These are phyloP conservation scores for Cataglyphis albicans DNA, from an alignment of 2,888 invertebrate species.

Conservation along the genomic window DNA sequence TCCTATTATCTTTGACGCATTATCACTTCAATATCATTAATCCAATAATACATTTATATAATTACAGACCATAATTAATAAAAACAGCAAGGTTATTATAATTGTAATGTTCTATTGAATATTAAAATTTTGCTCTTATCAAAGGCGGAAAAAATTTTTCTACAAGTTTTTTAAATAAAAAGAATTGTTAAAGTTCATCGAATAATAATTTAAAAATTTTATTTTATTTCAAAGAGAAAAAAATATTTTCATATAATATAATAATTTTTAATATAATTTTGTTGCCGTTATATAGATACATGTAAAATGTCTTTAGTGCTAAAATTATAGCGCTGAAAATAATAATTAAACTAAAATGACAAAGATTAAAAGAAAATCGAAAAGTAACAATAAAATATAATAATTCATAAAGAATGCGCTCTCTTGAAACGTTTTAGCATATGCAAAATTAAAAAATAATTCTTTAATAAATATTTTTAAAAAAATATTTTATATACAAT, in stretches of 20 bases:
- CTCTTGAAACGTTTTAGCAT: not conserved
- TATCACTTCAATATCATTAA: not conserved
- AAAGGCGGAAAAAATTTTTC: not conserved
- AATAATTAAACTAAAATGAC: not conserved
- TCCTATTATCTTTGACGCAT: not conserved
- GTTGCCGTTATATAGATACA: not conserved
- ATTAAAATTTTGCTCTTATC: not conserved
- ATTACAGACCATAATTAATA: not conserved
- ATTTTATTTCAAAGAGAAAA: not conserved
- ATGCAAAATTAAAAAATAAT: not conserved
- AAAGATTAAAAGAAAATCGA: not conserved
- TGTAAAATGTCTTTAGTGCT: not conserved
- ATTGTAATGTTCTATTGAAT: not conserved
- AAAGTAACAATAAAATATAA: not conserved
- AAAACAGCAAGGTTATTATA: not conserved
- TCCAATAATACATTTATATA: not conserved
- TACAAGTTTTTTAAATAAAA: not conserved
- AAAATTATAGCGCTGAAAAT: not conserved
- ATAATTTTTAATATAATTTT: not conserved
- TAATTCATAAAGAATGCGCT: not conserved
- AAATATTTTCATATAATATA: not conserved
- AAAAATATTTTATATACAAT: not conserved
- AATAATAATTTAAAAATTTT: not conserved
- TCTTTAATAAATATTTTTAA: not conserved
- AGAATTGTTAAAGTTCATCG: not conserved